Evolutionary conservation across 2,113 vertebrate genomes (phyloP).

Genomic region (Chamaetylas fuelleborni): DNA sequence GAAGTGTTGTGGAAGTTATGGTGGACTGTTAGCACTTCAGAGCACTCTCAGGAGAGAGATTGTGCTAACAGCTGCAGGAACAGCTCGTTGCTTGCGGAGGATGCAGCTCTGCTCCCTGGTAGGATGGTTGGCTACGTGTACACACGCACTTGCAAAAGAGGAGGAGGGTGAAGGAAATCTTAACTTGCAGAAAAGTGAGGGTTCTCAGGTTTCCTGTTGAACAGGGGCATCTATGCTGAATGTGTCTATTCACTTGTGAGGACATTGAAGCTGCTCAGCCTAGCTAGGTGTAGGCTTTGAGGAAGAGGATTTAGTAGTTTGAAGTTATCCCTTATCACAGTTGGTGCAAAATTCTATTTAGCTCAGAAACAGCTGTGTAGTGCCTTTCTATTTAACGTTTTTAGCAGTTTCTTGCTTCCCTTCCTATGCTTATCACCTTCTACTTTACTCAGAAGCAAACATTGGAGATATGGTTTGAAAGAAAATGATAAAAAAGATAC

Average conservation of each 20-base stretch:
- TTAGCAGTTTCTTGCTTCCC: not conserved
- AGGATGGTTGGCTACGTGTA: not conserved
- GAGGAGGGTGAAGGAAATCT: not conserved
- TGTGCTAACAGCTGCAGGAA: not conserved
- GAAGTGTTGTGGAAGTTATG: not conserved
- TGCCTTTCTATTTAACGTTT: not conserved
- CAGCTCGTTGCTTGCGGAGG: not conserved
- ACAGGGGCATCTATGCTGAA: not conserved
- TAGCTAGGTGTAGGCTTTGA: not conserved
- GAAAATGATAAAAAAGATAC: not conserved
- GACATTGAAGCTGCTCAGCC: not conserved
- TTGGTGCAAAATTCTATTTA: not conserved
- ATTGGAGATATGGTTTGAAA: not conserved
- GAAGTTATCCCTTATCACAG: not conserved
- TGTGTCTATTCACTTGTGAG: not conserved
- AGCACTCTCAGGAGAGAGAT: not conserved
- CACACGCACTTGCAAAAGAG: not conserved
- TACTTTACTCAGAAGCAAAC: not conserved
- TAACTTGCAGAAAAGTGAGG: not conserved
- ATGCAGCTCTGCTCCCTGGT: not conserved
- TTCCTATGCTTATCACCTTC: not conserved
- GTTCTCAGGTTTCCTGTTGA: not conserved
- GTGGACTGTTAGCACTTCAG: not conserved
- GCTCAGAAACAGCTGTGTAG: not conserved
- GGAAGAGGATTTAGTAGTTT: not conserved